A percentile compares a stretch with the other conserved stretches of the same genome.
Conservation (phyloP, 2,888 invertebrate species). For the Drosophila barbarae region DNA sequence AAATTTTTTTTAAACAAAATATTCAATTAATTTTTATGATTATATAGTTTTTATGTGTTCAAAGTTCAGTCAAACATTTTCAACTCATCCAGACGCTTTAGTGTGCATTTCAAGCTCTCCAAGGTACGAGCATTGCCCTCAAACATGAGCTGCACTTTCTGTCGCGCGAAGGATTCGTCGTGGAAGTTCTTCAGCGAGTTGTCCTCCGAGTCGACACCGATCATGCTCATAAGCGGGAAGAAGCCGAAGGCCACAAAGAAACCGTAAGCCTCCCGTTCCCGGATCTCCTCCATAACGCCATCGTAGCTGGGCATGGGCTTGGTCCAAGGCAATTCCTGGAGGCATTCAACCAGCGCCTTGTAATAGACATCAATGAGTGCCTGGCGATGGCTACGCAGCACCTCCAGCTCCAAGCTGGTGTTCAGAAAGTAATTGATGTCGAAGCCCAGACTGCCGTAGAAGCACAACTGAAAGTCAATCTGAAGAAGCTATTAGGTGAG, state of each 20-base stretch:
- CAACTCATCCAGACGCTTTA: conserved; percentile 73
- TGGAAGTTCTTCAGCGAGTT: conserved; percentile 76
- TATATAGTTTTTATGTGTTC: not conserved
- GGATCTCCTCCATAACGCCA: conserved; percentile 69
- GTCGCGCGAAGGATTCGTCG: conserved; percentile 71
- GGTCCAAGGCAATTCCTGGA: conserved; percentile 61
- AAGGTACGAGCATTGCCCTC: conserved; percentile 74
- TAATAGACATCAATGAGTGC: conserved; percentile 71
- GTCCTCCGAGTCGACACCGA: conserved; percentile 74
- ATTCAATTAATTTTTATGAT: not conserved
- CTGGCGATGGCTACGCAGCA: conserved; percentile 63
- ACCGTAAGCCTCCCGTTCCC: conserved; percentile 74
- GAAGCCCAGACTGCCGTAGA: conserved; percentile 78
- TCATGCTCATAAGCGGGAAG: conserved; percentile 78
- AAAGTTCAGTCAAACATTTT: conserved; percentile 67
- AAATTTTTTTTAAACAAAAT: not conserved
- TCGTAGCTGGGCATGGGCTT: conserved; percentile 62
- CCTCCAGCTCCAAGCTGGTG: conserved; percentile 76
- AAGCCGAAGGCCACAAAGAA: conserved; percentile 78
- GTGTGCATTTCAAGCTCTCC: conserved; percentile 68
- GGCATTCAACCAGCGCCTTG: conserved; percentile 55
- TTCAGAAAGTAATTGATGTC: conserved; percentile 79
- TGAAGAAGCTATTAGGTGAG: conserved; percentile 23
- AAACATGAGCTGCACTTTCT: conserved; percentile 78
- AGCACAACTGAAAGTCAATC: conserved; percentile 79